Evolutionary conservation across 2,113 vertebrate genomes (phyloP).

Genomic region (Apeltes quadracus): DNA sequence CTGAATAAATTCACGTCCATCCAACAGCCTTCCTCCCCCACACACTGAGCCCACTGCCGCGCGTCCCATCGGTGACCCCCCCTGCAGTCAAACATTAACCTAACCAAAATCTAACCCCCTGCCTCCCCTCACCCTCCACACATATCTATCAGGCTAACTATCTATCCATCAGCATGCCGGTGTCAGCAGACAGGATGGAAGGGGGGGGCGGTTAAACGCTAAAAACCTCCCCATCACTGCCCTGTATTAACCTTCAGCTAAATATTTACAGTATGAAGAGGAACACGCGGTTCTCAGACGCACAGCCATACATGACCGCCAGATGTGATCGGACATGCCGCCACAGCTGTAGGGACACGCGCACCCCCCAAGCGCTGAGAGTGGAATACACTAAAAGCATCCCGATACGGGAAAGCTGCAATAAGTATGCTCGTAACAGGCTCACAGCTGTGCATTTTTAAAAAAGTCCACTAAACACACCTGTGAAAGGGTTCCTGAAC

Average conservation of each 20-base stretch:
- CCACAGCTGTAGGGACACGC: constrained; percentile 30
- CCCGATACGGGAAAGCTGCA: constrained; percentile 7
- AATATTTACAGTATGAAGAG: constrained; percentile 76
- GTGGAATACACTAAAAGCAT: constrained; percentile 13
- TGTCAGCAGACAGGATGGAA: constrained; percentile 53
- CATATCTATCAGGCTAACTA: constrained; percentile 72
- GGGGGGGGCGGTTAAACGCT: constrained; percentile 30
- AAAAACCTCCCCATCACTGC: constrained; percentile 71
- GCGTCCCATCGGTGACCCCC: constrained; percentile 67
- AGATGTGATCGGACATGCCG: constrained; percentile 30
- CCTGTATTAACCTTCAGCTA: constrained; percentile 76
- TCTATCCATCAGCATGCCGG: constrained; percentile 68
- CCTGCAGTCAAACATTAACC: constrained; percentile 77
- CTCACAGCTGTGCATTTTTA: constrained; percentile 1
- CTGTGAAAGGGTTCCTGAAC: neutral
- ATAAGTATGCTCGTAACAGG: constrained; percentile 7
- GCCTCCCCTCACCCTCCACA: constrained; percentile 55
- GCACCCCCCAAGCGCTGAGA: constrained; percentile 11
- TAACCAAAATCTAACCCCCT: constrained; percentile 71
- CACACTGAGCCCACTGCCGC: constrained; percentile 16
- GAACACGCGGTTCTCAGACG: constrained; percentile 35
- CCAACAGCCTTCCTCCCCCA: constrained; percentile 45
- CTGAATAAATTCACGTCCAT: constrained; percentile 43
- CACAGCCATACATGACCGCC: constrained; percentile 24
- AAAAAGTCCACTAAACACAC: constrained; percentile 14